Evolutionary conservation across 64 coral and sea anemone species (phyloP).

Genomic region (Montipora foliosa): DNA sequence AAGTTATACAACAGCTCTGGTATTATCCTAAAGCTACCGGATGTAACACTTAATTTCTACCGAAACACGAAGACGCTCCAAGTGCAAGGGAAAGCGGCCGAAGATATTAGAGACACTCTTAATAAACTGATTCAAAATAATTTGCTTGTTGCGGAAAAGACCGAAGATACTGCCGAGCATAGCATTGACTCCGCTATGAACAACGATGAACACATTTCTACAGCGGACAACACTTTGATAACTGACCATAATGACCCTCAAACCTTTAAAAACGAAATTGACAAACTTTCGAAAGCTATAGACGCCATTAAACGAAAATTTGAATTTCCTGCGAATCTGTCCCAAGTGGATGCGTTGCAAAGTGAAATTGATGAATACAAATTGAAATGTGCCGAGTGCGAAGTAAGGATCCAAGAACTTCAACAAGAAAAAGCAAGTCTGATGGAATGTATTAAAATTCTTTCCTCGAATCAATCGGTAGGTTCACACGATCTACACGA

Average conservation of each 20-base stretch:
- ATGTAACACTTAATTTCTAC: too few relatives aligned
- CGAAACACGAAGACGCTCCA: background rate
- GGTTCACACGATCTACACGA: background rate
- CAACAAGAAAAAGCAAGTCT: background rate
- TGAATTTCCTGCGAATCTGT: background rate
- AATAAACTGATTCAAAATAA: too few relatives aligned
- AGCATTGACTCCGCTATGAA: too few relatives aligned
- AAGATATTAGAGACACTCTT: background rate
- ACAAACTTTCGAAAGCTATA: background rate
- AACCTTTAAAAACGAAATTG: background rate
- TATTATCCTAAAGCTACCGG: too few relatives aligned
- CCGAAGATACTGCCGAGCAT: too few relatives aligned
- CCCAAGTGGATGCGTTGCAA: slow-evolving; percentile 24
- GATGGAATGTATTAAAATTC: slow-evolving; percentile 3
- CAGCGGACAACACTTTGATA: too few relatives aligned
- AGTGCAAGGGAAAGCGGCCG: slow-evolving; percentile 10
- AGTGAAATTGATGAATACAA: slow-evolving; percentile 30
- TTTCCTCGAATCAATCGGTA: slow-evolving; percentile 3
- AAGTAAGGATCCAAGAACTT: background rate
- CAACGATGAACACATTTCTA: too few relatives aligned
- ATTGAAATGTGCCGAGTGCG: background rate
- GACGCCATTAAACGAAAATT: background rate
- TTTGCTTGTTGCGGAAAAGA: too few relatives aligned
- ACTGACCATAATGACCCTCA: too few relatives aligned
- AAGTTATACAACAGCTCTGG: background rate